Conservation (phyloP, 1,140 invertebrate genomes). For the Lepidostoma basale region DNA sequence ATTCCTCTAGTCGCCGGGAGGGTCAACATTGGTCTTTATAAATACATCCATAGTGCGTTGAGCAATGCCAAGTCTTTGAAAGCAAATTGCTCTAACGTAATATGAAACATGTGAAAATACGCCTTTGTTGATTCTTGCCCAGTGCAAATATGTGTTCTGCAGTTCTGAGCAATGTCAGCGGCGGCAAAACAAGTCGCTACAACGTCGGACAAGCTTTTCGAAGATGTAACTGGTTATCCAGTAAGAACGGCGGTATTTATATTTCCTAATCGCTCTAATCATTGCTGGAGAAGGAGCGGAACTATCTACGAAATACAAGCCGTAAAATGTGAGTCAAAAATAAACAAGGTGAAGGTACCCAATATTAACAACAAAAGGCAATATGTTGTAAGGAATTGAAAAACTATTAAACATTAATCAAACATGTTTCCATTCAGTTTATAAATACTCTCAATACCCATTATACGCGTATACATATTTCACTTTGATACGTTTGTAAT, state of each 20-base stretch:
- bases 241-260: not conserved
- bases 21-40: not conserved
- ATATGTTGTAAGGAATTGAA: not conserved
- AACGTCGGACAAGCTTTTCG: not conserved
- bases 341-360: not conserved
- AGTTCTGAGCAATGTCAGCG: not conserved
- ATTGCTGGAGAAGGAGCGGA: too few species aligned
- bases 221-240: not conserved
- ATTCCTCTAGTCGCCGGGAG: too few species aligned
- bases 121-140: not conserved
- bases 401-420: too few species aligned
- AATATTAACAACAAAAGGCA: not conserved
- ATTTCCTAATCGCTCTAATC: not conserved
- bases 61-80: constrained; percentile 3
- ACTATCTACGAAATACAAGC: too few species aligned
- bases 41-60: not conserved
- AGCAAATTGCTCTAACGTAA: constrained; percentile 9
- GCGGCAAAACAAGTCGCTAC: not conserved
- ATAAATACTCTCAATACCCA: too few species aligned
- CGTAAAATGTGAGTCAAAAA: not conserved
- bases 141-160: constrained; percentile 4
- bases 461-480: too few species aligned
- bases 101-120: constrained; percentile 3
- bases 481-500: too few species aligned
- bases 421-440: too few species aligned